phyloP scores from a whole-genome alignment of 2,113 vertebrate species.

The Chrysemys picta region DNA sequence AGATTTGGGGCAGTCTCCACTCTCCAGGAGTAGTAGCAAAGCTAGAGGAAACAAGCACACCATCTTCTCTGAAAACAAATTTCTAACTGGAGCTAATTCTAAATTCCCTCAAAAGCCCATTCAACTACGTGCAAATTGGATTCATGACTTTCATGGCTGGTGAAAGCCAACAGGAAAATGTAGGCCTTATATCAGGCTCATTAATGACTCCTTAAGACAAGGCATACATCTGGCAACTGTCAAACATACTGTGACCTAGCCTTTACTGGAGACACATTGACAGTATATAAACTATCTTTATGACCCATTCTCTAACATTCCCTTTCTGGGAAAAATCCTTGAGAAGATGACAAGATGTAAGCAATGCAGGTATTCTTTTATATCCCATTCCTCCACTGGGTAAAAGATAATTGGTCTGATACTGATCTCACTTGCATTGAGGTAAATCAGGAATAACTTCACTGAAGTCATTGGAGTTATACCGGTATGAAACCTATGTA shows the following conservation, averaged over 20 bases:
- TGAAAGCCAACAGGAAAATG: rapidly evolving
- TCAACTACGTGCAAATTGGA: background rate
- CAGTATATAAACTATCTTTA: slow-evolving; percentile 51
- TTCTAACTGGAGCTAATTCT: background rate
- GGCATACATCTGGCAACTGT: slow-evolving; percentile 25
- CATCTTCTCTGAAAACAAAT: background rate
- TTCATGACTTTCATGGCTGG: background rate
- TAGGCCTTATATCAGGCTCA: background rate
- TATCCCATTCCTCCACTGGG: background rate
- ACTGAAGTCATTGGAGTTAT: background rate
- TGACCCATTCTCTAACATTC: slow-evolving; percentile 16
- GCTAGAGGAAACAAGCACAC: background rate
- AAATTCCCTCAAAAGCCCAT: background rate
- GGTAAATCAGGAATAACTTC: background rate
- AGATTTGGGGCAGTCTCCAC: background rate
- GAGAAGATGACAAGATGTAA: slow-evolving; percentile 42
- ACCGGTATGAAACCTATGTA: background rate
- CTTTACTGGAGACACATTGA: slow-evolving; percentile 24
- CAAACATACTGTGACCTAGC: background rate
- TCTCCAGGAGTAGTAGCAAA: background rate
- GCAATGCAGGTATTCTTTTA: background rate
- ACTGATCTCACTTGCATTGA: background rate
- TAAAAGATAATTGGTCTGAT: background rate
- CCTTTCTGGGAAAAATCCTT: slow-evolving; percentile 41
- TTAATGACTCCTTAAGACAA: background rate